These are phyloP conservation scores for Moxostoma hubbsi DNA, from an alignment of 2,797 vertebrate species.

Conservation along the genomic window DNA sequence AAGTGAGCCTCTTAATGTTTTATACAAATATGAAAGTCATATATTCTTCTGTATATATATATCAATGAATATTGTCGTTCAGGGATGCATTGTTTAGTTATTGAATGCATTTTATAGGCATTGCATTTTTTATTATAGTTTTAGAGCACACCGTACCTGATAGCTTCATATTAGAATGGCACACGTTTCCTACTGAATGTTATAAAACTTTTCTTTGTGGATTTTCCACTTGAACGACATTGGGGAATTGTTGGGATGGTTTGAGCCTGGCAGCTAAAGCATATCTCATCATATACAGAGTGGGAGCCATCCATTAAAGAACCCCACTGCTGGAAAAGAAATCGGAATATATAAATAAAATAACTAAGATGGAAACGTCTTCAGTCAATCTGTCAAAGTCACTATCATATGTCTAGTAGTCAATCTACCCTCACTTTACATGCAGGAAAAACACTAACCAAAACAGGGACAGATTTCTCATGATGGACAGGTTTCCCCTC, in stretches of 20 bases:
- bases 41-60: neutral
- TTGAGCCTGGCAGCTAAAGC: neutral
- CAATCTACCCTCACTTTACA: constrained; percentile 28
- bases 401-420: constrained; percentile 38
- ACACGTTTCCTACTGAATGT: neutral
- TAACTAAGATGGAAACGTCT: constrained; percentile 3
- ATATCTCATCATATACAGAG: constrained; percentile 26
- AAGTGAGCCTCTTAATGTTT: neutral
- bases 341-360: neutral
- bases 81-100: too few species aligned
- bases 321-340: constrained; percentile 40
- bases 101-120: neutral
- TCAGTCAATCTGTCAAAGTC: constrained; percentile 45
- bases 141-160: neutral
- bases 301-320: constrained; percentile 36
- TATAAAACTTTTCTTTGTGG: neutral
- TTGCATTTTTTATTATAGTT: neutral
- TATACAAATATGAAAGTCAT: constrained; percentile 1
- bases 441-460: too few species aligned
- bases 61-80: neutral
- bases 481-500: too few species aligned
- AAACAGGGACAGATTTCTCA: too few species aligned
- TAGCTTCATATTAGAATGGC: neutral
- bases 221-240: neutral
- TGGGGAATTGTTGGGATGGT: too few species aligned